Percentiles rank a stretch among this genome's conserved stretches.
Conservation (phyloP, 1,140 invertebrate species). For the Melipona quadrifasciata region DNA sequence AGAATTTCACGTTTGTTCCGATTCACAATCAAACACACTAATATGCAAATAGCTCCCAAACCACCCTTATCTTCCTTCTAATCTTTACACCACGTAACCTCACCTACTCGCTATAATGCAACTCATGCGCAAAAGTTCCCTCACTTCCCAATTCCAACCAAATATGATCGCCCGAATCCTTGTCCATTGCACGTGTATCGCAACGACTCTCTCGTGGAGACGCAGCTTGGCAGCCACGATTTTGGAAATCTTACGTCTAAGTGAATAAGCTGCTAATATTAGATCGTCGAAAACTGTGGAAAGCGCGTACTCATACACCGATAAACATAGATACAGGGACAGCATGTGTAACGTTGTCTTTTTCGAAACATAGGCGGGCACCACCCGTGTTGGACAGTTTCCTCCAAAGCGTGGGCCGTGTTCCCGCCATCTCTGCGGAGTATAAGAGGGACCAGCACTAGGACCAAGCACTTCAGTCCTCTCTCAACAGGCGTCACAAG, state of each 20-base stretch:
- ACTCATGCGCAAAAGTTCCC: neutral
- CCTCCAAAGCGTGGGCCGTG: constrained; percentile 72
- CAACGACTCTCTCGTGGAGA: neutral
- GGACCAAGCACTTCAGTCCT: constrained; percentile 76
- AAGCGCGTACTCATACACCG: constrained; percentile 61
- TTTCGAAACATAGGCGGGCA: constrained; percentile 14
- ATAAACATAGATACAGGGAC: neutral
- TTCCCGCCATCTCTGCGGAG: constrained; percentile 58
- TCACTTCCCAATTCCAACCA: neutral
- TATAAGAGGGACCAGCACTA: constrained; percentile 74
- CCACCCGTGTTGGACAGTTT: constrained; percentile 70
- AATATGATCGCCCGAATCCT: neutral
- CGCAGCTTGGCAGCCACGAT: constrained; percentile 27
- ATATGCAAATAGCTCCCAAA: neutral
- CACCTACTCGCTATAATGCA: neutral
- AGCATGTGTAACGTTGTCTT: constrained; percentile 9
- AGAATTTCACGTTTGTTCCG: neutral
- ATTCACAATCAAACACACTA: neutral
- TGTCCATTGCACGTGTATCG: constrained; percentile 21
- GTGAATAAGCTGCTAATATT: constrained; percentile 76
- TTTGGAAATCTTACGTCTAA: constrained; percentile 61
- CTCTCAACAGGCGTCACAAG: constrained; percentile 77
- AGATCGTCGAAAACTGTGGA: constrained; percentile 75
- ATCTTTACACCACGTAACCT: neutral
- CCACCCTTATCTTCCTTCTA: neutral